These are phyloP conservation scores for Bambusicola thoracicus DNA, from an alignment of 2,113 vertebrate species.

Conservation along the genomic window DNA sequence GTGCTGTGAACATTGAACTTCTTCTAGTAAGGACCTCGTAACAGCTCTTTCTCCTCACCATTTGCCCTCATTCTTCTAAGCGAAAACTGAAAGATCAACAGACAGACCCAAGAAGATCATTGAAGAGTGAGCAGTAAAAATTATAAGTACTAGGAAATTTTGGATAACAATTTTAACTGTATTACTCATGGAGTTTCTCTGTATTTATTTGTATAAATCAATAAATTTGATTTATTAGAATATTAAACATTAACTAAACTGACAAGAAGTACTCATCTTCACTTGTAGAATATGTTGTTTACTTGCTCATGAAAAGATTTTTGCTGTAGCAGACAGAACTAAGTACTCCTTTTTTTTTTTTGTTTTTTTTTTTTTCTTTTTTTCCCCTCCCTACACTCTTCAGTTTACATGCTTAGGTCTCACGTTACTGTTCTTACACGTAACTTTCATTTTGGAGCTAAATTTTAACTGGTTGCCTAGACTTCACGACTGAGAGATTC, in stretches of 20 bases:
- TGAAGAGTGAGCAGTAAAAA: background rate
- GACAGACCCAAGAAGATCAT: accelerated
- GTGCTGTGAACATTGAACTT: background rate
- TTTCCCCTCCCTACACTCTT: background rate
- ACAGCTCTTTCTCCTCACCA: background rate
- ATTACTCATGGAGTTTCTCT: background rate
- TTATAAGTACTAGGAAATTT: background rate
- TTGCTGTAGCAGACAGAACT: background rate
- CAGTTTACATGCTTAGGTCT: background rate
- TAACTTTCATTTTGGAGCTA: background rate
- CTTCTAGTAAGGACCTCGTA: background rate
- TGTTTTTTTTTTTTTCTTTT: too few species aligned
- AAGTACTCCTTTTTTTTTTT: background rate
- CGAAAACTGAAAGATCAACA: background rate
- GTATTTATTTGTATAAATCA: too few species aligned
- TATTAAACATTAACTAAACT: background rate
- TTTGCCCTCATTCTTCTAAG: background rate
- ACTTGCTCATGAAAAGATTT: background rate
- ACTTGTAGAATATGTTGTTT: background rate
- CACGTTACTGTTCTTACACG: background rate
- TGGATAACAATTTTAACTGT: background rate
- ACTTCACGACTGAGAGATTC: background rate
- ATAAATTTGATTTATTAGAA: background rate
- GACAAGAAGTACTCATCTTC: background rate
- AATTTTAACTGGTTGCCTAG: background rate